These are phyloP conservation scores for Cyprinodon brontotheroides DNA, from an alignment of 2,113 vertebrate species.

Conservation along the genomic window DNA sequence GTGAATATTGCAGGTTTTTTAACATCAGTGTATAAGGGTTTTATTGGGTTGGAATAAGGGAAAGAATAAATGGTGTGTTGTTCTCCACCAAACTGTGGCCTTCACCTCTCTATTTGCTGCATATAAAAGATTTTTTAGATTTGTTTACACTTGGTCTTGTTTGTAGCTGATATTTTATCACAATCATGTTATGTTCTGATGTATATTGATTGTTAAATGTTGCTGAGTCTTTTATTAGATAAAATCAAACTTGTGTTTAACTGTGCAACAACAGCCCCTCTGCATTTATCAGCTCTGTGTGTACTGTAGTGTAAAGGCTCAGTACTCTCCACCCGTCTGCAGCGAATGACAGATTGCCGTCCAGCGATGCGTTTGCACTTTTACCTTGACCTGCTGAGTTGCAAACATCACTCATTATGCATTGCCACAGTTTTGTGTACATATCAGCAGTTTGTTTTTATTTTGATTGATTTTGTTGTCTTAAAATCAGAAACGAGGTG, in stretches of 20 bases:
- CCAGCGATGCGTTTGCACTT: constrained; percentile 23
- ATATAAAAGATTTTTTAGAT: constrained; percentile 28
- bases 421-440: constrained; percentile 16
- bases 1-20: neutral
- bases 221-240: constrained; percentile 57
- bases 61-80: neutral
- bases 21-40: neutral
- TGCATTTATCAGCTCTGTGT: constrained; percentile 47
- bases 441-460: constrained; percentile 58
- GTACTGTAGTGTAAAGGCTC: constrained; percentile 49
- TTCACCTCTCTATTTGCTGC: neutral
- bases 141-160: constrained; percentile 22
- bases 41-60: constrained; percentile 31
- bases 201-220: constrained; percentile 50
- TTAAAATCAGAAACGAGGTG: constrained; percentile 36
- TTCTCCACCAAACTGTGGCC: constrained; percentile 18
- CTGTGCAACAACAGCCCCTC: constrained; percentile 38
- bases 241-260: constrained; percentile 56
- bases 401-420: constrained; percentile 28
- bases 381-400: constrained; percentile 52
- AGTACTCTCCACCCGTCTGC: constrained; percentile 51
- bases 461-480: constrained; percentile 61
- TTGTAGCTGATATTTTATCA: constrained; percentile 51
- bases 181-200: constrained; percentile 49
- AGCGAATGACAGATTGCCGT: constrained; percentile 40